A percentile compares a stretch with the other conserved stretches of the same genome.
phyloP scores from a whole-genome alignment of 2,113 vertebrate genomes.

The Riparia riparia region DNA sequence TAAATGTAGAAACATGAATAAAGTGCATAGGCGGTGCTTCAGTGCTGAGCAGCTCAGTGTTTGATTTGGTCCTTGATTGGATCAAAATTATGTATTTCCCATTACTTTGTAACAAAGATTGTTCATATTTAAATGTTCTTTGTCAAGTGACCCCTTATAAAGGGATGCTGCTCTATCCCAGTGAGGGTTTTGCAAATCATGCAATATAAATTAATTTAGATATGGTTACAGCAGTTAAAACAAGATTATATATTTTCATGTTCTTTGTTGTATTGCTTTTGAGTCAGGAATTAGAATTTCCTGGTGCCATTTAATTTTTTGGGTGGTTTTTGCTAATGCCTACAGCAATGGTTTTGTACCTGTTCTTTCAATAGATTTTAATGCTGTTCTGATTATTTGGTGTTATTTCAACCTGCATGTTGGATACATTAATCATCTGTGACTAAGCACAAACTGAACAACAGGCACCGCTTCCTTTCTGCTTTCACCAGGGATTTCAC shows the following conservation, averaged over 20 bases:
- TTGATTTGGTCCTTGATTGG: not conserved
- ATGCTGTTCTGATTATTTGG: not conserved
- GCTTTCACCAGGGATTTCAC: not conserved
- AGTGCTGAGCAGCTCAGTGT: not conserved
- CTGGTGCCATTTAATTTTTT: not conserved
- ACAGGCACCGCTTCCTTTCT: not conserved
- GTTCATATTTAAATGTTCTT: not conserved
- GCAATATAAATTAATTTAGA: not conserved
- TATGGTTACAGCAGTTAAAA: not conserved
- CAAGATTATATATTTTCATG: not conserved
- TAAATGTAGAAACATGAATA: not conserved
- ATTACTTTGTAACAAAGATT: not conserved
- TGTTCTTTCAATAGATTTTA: not conserved
- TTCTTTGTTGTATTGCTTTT: not conserved
- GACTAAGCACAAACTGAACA: not conserved
- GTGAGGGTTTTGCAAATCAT: not conserved
- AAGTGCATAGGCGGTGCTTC: not conserved
- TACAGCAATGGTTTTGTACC: not conserved
- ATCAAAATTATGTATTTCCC: not conserved
- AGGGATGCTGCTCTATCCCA: not conserved
- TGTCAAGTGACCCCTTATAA: not conserved
- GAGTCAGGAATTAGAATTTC: not conserved
- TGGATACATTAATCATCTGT: not conserved
- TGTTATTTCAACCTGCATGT: not conserved
- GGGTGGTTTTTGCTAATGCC: not conserved